Conservation (phyloP, 2,888 invertebrate species). For the Oligia latruncula region DNA sequence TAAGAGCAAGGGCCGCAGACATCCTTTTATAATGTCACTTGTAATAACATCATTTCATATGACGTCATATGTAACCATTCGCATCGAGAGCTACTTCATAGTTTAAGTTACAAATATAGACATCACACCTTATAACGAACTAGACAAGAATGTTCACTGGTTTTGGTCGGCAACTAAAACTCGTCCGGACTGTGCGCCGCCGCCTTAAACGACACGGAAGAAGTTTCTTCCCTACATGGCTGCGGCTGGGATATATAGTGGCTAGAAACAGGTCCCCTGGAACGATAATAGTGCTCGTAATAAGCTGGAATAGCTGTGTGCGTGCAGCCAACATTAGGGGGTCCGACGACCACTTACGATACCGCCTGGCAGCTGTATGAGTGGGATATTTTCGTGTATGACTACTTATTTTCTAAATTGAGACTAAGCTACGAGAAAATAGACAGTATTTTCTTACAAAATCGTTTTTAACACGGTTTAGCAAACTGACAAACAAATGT, state of each 20-base stretch:
- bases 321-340: conserved; percentile 61
- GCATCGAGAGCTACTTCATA: conserved; percentile 1
- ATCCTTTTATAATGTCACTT: not conserved
- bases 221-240: conserved; percentile 66
- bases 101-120: conserved; percentile 19
- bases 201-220: conserved; percentile 70
- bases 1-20: conserved; percentile 8
- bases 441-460: not conserved
- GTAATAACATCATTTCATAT: not conserved
- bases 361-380: conserved; percentile 14
- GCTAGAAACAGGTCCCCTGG: conserved; percentile 63
- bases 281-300: conserved; percentile 68
- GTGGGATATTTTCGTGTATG: conserved; percentile 31
- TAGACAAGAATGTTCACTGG: conserved; percentile 29
- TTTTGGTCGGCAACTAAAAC: conserved; percentile 47
- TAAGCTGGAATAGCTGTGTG: conserved; percentile 64
- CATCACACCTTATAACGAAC: conserved; percentile 27
- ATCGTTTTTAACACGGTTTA: not conserved
- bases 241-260: conserved; percentile 53
- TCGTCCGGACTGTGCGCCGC: conserved; percentile 45
- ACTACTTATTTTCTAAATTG: conserved; percentile 37
- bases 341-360: conserved; percentile 46
- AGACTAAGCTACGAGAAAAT: not conserved
- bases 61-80: conserved; percentile 27
- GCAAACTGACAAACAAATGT: too few species aligned